These are phyloP conservation scores for Chrysotoxum bicinctum DNA, from an alignment of 2,888 invertebrate genomes.

Conservation along the genomic window DNA sequence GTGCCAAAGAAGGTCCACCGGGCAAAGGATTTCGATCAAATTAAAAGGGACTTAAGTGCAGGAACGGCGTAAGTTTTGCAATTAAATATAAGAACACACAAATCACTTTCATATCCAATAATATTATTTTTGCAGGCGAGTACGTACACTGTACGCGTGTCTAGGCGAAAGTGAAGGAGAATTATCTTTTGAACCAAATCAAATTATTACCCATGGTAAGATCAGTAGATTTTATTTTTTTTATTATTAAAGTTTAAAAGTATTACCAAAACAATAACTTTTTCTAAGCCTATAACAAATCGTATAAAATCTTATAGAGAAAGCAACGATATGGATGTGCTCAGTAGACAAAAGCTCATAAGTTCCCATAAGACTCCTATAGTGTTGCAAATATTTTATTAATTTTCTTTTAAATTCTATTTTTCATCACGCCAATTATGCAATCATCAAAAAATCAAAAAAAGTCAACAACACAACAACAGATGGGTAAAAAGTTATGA, in stretches of 20 bases:
- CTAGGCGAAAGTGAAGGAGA: slow-evolving; percentile 98
- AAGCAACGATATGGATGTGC: too few species aligned
- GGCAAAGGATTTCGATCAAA: slow-evolving; percentile 82
- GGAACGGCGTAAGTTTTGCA: slow-evolving; percentile 80
- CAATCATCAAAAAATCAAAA: too few species aligned
- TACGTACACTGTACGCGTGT: slow-evolving; percentile 97
- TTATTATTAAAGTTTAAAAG: neutral
- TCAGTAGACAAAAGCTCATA: too few species aligned
- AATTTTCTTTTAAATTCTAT: too few species aligned
- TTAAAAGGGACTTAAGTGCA: slow-evolving; percentile 80
- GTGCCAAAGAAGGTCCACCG: slow-evolving; percentile 84
- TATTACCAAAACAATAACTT: too few species aligned
- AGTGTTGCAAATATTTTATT: too few species aligned
- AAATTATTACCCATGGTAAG: slow-evolving; percentile 97
- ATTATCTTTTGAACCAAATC: slow-evolving; percentile 98
- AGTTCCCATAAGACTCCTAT: too few species aligned
- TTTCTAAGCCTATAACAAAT: too few species aligned
- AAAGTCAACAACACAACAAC: too few species aligned
- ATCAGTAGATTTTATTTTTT: neutral
- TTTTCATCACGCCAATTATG: too few species aligned
- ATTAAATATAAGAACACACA: neutral
- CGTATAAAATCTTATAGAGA: neutral
- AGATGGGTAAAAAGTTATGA: too few species aligned
- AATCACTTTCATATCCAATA: neutral
- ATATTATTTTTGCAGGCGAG: slow-evolving; percentile 85